These are phyloP conservation scores for Seira musarum DNA, from an alignment of 2,888 invertebrate species.

Conservation along the genomic window DNA sequence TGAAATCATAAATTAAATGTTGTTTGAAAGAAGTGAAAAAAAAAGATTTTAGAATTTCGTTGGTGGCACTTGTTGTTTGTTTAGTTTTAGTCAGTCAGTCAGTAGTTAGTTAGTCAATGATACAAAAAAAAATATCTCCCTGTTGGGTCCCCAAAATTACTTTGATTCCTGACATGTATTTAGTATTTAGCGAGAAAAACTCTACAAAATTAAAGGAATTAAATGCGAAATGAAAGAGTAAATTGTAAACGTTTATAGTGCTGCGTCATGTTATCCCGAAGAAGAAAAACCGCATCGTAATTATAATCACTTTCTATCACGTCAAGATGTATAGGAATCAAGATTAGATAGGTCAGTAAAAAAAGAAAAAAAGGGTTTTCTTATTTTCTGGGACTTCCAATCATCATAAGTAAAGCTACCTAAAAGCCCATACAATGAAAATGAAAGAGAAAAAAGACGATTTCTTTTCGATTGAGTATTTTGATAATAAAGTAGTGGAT, in stretches of 20 bases:
- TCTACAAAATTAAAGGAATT: too few relatives aligned
- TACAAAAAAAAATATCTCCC: neutral
- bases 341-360: slow-evolving; percentile 42
- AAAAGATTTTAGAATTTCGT: too few relatives aligned
- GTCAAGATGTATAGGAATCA: too few relatives aligned
- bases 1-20: slow-evolving; percentile 18
- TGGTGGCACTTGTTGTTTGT: too few relatives aligned
- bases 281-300: slow-evolving; percentile 21
- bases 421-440: too few relatives aligned
- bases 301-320: too few relatives aligned
- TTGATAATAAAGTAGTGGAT: slow-evolving; percentile 22
- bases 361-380: slow-evolving; percentile 17
- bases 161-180: slow-evolving; percentile 20
- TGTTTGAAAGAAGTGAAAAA: neutral
- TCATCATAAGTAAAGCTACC: too few relatives aligned
- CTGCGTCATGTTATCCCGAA: too few relatives aligned
- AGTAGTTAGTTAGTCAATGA: neutral
- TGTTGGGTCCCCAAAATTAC: slow-evolving; percentile 18
- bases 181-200: too few relatives aligned
- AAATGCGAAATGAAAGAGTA: neutral
- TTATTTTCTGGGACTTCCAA: too few relatives aligned
- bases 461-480: slow-evolving; percentile 12
- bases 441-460: slow-evolving; percentile 11
- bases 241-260: too few relatives aligned
- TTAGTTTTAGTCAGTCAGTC: too few relatives aligned